phyloP scores from a whole-genome alignment of 1,140 invertebrate species.

The Eubasilissa regina region DNA sequence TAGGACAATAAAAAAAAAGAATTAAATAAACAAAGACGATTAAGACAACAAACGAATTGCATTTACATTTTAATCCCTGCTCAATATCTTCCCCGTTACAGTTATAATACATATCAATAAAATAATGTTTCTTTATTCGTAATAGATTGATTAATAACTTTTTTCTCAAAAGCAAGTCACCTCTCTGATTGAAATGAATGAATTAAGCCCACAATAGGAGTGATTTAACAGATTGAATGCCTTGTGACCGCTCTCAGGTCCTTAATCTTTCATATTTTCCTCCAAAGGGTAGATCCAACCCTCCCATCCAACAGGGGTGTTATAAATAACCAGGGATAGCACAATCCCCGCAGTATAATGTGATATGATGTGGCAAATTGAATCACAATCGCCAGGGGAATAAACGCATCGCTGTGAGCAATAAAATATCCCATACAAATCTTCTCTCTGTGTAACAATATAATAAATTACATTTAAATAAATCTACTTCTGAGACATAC shows the following conservation, averaged over 20 bases:
- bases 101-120: too few relatives aligned
- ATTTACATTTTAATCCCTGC: too few relatives aligned
- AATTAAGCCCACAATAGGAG: neutral
- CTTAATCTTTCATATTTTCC: slow-evolving; percentile 42
- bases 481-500: neutral
- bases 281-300: neutral
- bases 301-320: slow-evolving; percentile 20
- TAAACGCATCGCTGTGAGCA: slow-evolving; percentile 39
- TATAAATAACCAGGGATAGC: slow-evolving; percentile 34
- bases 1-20: too few relatives aligned
- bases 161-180: neutral
- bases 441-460: slow-evolving; percentile 26
- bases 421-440: slow-evolving; percentile 21
- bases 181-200: slow-evolving; percentile 10
- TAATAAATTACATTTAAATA: slow-evolving; percentile 25
- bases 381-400: slow-evolving; percentile 52
- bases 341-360: slow-evolving; percentile 46
- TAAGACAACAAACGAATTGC: too few relatives aligned
- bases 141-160: neutral
- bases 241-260: neutral
- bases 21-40: too few relatives aligned
- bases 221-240: slow-evolving; percentile 32
- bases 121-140: too few relatives aligned
- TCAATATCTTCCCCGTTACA: too few relatives aligned
- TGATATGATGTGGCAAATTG: slow-evolving; percentile 56